Evolutionary conservation across 2,113 vertebrate species (phyloP).

Genomic region (Cebidichthys violaceus): DNA sequence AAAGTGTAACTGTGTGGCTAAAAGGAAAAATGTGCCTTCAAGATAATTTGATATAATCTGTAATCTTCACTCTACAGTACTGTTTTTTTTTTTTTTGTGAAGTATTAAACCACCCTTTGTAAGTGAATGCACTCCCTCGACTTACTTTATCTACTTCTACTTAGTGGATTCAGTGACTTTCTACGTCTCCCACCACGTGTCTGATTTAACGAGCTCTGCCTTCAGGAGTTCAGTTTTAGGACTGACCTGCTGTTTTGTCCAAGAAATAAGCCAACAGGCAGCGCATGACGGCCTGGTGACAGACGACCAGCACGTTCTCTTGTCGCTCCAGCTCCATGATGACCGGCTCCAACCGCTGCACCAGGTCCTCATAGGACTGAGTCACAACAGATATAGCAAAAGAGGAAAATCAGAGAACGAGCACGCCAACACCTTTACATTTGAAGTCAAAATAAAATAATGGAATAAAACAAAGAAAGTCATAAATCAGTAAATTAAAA

Average conservation of each 20-base stretch:
- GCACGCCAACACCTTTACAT: neutral
- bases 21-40: neutral
- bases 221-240: neutral
- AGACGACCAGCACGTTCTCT: constrained; percentile 97
- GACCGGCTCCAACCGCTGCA: constrained; percentile 96
- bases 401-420: neutral
- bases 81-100: neutral
- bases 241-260: constrained; percentile 93
- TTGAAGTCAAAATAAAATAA: neutral
- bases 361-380: constrained; percentile 98
- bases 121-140: neutral
- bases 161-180: neutral
- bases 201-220: neutral
- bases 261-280: constrained; percentile 97
- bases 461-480: neutral
- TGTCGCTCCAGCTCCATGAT: constrained; percentile 99
- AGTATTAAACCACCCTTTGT: neutral
- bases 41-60: neutral
- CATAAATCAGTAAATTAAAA: neutral
- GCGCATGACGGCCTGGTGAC: constrained; percentile 99
- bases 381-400: neutral
- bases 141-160: neutral
- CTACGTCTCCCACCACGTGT: too few relatives aligned
- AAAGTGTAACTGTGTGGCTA: neutral
- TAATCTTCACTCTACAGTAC: neutral